These are phyloP conservation scores for Caenorhabditis sinica DNA, from an alignment of 2,888 invertebrate species.

Conservation along the genomic window DNA sequence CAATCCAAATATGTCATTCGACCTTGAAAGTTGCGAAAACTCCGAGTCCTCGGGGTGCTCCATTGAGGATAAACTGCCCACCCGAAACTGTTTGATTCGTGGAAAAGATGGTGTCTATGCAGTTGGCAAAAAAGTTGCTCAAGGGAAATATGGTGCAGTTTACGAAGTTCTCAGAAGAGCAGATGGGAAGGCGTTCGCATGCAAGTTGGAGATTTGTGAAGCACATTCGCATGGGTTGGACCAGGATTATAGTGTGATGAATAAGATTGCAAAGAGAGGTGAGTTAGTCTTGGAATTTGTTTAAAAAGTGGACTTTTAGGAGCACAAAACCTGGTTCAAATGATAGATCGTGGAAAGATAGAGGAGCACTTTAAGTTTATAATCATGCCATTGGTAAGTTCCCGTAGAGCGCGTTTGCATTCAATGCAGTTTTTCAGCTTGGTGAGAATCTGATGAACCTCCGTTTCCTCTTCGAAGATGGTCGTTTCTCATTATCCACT, in stretches of 20 bases:
- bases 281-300: not conserved
- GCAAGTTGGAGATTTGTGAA: slow-evolving; percentile 81
- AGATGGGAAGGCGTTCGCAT: slow-evolving; percentile 79
- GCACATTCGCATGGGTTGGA: slow-evolving; percentile 79
- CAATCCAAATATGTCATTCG: slow-evolving; percentile 71
- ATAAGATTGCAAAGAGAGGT: slow-evolving; percentile 74
- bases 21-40: slow-evolving; percentile 71
- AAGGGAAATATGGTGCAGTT: slow-evolving; percentile 82
- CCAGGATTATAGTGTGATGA: slow-evolving; percentile 80
- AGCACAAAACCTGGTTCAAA: slow-evolving; percentile 71
- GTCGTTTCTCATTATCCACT: slow-evolving; percentile 81
- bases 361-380: slow-evolving; percentile 77
- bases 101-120: slow-evolving; percentile 80
- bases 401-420: not conserved
- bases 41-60: slow-evolving; percentile 70
- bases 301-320: slow-evolving; percentile 34
- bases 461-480: slow-evolving; percentile 78
- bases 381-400: slow-evolving; percentile 73
- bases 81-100: slow-evolving; percentile 76
- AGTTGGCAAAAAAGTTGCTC: slow-evolving; percentile 79
- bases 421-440: slow-evolving; percentile 68
- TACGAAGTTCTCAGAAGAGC: slow-evolving; percentile 77
- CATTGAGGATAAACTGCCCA: slow-evolving; percentile 74
- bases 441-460: slow-evolving; percentile 81
- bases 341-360: slow-evolving; percentile 83